Evolutionary conservation across 2,888 invertebrate genomes (phyloP), one percentile per base, ranked within the genome.

Genomic region (Eubasilissa splendida): DNA sequence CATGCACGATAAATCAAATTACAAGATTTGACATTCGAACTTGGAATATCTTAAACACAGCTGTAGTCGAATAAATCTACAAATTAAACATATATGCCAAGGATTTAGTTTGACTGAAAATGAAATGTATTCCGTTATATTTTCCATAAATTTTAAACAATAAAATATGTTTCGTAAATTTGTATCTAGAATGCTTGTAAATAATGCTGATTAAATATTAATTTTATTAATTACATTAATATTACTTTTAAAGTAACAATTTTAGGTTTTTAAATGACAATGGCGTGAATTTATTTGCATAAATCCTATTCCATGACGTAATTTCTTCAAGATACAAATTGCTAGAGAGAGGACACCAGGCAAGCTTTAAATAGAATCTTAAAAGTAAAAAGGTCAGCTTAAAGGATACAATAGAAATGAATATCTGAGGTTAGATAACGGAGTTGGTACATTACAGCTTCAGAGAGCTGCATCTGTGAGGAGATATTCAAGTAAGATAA

Each of bases 401-500:
- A 74, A 74, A 71, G 74, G 74, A 74, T 42, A 31, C 71, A 54
- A 31, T 71, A 8, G 59, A 59, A 12, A 54, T 74, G 14, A 33
- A 14, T 74, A 22, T 59, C 42, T 31, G 59, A 53, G 59, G 74
- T 14, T 33, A 9, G 50, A 50, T 12, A 42, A 10, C 10, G 14
- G 42, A 52, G n/a, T 54, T 54, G 12, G 54, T 52, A 22, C 71
- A 50, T 22, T 71, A 71, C 52, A 14, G 22, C 22, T 12, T 14
- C 71, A 71, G 14, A 53, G 56, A 14, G n/a, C 14, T 74, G 74
- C 74, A 74, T 74, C 42, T 52, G 42, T 73, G 22, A 54, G n/a
- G 12, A 63, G 76, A 76, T 76, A 63, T 22, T 53, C 42, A 52
- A 59, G 53, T 11, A 53, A 59, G 76, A 76, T 65, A 76, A 22